phyloP scores from a whole-genome alignment of 2,888 invertebrate genomes.

The Marronus borbonicus region DNA sequence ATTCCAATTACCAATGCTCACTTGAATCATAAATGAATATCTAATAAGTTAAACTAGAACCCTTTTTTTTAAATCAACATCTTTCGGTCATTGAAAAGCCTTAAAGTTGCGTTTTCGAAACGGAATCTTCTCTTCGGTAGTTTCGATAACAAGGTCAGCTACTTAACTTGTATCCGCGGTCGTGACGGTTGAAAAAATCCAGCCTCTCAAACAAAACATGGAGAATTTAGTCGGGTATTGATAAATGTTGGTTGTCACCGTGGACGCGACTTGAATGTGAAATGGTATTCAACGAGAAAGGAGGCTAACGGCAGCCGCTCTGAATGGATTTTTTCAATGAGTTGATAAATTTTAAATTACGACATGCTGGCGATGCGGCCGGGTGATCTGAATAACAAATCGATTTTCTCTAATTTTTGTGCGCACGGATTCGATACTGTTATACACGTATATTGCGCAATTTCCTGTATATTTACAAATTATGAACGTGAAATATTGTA shows the following conservation, averaged over 20 bases:
- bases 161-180: slow-evolving; percentile 8
- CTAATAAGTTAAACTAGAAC: neutral
- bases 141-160: neutral
- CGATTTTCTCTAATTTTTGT: slow-evolving; percentile 26
- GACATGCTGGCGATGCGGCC: slow-evolving; percentile 9
- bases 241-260: slow-evolving; percentile 31
- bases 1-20: neutral
- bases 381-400: slow-evolving; percentile 38
- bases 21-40: slow-evolving; percentile 1
- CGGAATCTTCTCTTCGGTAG: neutral
- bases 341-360: slow-evolving; percentile 41
- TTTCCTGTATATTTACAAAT: too few species aligned
- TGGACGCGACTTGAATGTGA: slow-evolving; percentile 22
- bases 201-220: slow-evolving; percentile 21
- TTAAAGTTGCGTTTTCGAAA: neutral
- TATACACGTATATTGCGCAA: too few species aligned
- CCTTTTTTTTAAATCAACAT: neutral
- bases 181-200: slow-evolving; percentile 12
- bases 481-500: too few species aligned
- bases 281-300: slow-evolving; percentile 19
- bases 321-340: slow-evolving; percentile 37
- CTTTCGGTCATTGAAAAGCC: neutral
- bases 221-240: slow-evolving; percentile 27
- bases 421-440: neutral
- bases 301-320: slow-evolving; percentile 26